Evolutionary conservation across 2,888 invertebrate species (phyloP).

Genomic region (Lasius fuliginosus): DNA sequence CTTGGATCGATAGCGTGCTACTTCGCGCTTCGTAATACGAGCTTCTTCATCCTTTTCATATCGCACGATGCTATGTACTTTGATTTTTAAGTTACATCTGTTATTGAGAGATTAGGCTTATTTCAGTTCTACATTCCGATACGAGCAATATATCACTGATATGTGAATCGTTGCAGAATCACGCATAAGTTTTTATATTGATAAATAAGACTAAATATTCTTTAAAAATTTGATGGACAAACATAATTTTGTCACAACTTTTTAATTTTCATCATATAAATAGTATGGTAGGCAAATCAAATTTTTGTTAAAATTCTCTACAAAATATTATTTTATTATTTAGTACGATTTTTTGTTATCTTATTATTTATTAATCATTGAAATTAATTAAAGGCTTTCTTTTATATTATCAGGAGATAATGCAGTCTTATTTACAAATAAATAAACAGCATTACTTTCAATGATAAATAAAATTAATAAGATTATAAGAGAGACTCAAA

Average conservation of each 20-base stretch:
- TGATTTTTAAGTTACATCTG: neutral
- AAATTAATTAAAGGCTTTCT: neutral
- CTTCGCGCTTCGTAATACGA: neutral
- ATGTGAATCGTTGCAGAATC: neutral
- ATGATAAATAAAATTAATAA: constrained; percentile 2
- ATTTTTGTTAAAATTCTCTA: neutral
- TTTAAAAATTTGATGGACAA: neutral
- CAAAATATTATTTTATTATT: neutral
- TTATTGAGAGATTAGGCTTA: constrained; percentile 1
- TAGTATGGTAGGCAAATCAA: neutral
- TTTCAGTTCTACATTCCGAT: neutral
- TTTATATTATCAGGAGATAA: neutral
- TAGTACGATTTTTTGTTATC: neutral
- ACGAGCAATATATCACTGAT: neutral
- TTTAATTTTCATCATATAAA: neutral
- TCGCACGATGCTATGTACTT: neutral
- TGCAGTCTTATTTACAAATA: neutral
- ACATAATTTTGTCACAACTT: neutral
- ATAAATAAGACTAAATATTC: neutral
- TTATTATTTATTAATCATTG: neutral
- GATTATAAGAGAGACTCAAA: neutral
- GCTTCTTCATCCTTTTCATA: constrained; percentile 16
- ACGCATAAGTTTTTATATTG: neutral
- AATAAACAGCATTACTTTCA: neutral
- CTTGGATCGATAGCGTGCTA: constrained; percentile 14